phyloP scores from a whole-genome alignment of 2,113 vertebrate species.

The Hydropotes inermis region DNA sequence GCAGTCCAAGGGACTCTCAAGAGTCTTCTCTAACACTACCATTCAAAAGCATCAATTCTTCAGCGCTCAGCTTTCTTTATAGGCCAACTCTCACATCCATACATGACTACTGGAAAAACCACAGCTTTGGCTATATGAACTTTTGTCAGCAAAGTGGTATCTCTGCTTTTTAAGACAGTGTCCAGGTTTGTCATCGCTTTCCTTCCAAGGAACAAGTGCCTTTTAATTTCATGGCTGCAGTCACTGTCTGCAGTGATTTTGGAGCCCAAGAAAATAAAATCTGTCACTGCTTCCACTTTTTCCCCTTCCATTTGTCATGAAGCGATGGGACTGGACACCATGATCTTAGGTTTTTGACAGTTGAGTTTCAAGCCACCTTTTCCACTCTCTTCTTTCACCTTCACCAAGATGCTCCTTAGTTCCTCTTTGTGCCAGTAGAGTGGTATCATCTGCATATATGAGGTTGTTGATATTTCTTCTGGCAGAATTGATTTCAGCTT shows the following conservation, averaged over 20 bases:
- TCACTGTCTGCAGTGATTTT: not conserved
- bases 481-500: not conserved
- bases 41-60: not conserved
- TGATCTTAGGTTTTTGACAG: not conserved
- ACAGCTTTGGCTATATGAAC: not conserved
- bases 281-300: not conserved
- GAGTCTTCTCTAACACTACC: not conserved
- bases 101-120: not conserved
- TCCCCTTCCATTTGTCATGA: not conserved
- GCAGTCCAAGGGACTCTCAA: not conserved
- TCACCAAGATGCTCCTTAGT: not conserved
- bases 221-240: not conserved
- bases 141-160: not conserved
- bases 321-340: not conserved
- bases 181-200: not conserved
- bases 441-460: not conserved
- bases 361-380: not conserved
- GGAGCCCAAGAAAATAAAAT: not conserved
- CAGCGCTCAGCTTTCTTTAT: not conserved
- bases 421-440: not conserved
- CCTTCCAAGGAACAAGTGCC: not conserved
- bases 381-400: not conserved
- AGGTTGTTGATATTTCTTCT: not conserved
- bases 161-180: not conserved
- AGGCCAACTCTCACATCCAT: not conserved